Conservation (phyloP, 2,797 vertebrate genomes). For the Argya squamiceps region DNA sequence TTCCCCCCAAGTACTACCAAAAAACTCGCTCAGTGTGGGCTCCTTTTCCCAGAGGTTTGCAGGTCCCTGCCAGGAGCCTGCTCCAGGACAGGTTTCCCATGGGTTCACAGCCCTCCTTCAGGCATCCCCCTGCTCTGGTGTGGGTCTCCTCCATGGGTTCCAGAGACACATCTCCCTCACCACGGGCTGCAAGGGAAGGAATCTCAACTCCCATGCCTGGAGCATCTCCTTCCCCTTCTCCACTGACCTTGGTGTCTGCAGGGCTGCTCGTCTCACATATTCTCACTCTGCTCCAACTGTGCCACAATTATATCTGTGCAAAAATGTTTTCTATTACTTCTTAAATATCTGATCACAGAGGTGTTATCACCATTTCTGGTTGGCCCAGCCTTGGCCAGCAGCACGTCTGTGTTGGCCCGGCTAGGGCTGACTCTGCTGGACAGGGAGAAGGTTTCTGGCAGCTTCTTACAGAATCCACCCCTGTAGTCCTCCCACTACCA, state of each 20-base stretch:
- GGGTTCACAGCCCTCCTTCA: neutral
- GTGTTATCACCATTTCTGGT: neutral
- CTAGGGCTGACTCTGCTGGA: neutral
- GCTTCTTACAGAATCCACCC: neutral
- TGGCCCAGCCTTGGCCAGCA: neutral
- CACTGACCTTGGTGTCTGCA: neutral
- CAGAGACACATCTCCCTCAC: neutral
- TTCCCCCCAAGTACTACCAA: neutral
- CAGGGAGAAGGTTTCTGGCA: neutral
- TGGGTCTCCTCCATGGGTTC: no score
- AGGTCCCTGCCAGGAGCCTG: neutral
- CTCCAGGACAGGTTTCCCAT: neutral
- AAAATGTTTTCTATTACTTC: neutral
- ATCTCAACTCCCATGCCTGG: neutral
- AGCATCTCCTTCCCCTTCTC: neutral
- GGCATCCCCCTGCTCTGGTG: neutral
- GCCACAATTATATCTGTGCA: neutral
- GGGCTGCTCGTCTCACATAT: neutral
- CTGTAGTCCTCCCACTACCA: neutral
- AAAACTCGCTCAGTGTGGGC: accelerated
- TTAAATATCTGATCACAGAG: neutral
- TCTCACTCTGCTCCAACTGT: neutral
- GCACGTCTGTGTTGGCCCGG: accelerated
- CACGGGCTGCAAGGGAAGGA: no score
- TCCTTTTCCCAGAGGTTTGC: neutral